These are phyloP conservation scores for Stigmatopora argus DNA, from an alignment of 2,113 vertebrate genomes.

Conservation along the genomic window DNA sequence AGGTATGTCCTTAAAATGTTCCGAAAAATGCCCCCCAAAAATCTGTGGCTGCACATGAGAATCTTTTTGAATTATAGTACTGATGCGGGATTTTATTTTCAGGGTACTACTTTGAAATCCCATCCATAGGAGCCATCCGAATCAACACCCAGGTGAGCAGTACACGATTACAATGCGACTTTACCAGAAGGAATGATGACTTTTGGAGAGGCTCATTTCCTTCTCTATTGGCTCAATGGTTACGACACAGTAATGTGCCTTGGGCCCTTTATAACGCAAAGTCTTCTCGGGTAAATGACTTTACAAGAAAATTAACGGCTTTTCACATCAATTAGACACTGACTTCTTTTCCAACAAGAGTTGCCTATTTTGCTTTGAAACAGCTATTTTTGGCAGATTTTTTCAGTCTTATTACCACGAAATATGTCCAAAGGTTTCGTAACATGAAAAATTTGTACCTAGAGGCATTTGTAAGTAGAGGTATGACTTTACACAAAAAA, in stretches of 20 bases:
- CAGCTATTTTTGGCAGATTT: no score
- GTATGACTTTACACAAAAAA: no score
- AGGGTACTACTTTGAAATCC: slow-evolving; percentile 99
- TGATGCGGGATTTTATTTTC: slow-evolving; percentile 42
- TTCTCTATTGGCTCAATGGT: slow-evolving; percentile 30
- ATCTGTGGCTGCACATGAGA: no score
- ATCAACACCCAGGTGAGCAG: slow-evolving; percentile 94
- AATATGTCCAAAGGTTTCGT: no score
- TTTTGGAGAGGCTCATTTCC: slow-evolving; percentile 8
- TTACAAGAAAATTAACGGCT: slow-evolving; percentile 23
- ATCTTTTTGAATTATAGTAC: neutral
- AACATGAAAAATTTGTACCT: no score
- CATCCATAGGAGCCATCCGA: slow-evolving; percentile 93
- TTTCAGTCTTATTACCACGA: no score
- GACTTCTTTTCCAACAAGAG: slow-evolving; percentile 18
- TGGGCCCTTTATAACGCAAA: slow-evolving; percentile 11
- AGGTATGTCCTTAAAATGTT: no score
- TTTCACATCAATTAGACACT: slow-evolving; percentile 20
- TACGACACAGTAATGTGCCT: slow-evolving; percentile 19
- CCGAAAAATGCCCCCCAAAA: no score
- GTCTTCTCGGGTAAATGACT: slow-evolving; percentile 8
- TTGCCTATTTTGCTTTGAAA: no score
- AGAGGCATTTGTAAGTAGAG: no score
- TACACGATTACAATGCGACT: neutral
- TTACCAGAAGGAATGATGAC: neutral